A percentile compares a stretch with the other conserved stretches of the same genome.
Conservation (phyloP, 2,797 vertebrate genomes). For the Otolemur crassicaudatus region DNA sequence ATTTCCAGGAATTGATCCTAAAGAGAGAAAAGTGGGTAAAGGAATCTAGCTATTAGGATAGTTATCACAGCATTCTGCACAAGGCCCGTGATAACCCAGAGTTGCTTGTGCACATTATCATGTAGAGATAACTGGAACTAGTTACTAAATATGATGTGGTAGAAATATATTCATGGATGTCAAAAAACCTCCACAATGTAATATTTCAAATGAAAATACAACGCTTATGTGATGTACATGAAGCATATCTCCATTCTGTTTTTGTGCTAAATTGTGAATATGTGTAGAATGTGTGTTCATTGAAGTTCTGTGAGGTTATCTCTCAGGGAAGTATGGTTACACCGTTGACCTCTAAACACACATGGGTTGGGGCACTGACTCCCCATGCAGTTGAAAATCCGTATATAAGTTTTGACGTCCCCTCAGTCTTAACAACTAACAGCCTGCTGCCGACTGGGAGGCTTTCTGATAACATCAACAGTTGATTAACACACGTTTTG, state of each 20-base stretch:
- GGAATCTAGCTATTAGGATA: background rate
- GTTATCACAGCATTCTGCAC: background rate
- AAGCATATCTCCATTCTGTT: background rate
- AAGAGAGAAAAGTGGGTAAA: background rate
- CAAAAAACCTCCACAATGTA: background rate
- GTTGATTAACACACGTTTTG: background rate
- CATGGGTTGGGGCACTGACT: too few species aligned
- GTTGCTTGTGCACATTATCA: background rate
- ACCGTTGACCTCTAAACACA: background rate
- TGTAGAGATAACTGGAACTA: background rate
- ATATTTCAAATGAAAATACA: slow-evolving; percentile 3
- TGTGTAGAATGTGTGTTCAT: background rate
- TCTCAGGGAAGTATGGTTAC: background rate
- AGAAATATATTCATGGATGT: background rate
- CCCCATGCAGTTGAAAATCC: background rate
- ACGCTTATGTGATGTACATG: background rate
- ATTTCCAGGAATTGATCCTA: slow-evolving; percentile 44
- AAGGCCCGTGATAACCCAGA: background rate
- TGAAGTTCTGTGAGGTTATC: background rate
- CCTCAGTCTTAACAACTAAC: background rate
- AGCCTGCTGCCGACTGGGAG: background rate
- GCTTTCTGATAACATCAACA: background rate
- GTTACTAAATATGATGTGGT: background rate
- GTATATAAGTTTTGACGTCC: background rate
- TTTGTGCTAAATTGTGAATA: background rate